Conservation (phyloP, 2,888 invertebrate genomes). For the Fissipunctia ypsillon region DNA sequence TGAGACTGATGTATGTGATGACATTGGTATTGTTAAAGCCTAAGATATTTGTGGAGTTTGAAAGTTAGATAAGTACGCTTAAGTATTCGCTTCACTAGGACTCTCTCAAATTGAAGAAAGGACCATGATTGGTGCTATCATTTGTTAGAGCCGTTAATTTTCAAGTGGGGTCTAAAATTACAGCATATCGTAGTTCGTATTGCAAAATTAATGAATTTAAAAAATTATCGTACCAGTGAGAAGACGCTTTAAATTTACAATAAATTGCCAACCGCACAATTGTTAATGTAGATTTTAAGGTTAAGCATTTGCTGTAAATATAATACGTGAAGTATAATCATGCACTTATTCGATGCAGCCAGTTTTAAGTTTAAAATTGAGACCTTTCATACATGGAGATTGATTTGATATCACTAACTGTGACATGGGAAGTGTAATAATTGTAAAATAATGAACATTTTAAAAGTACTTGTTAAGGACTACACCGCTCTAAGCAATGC, state of each 20-base stretch:
- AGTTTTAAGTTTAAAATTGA: slow-evolving; percentile 57
- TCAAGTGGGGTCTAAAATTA: slow-evolving; percentile 74
- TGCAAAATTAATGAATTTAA: slow-evolving; percentile 74
- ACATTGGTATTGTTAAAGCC: slow-evolving; percentile 73
- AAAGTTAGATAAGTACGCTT: slow-evolving; percentile 74
- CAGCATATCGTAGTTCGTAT: slow-evolving; percentile 82
- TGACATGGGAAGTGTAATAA: slow-evolving; percentile 7
- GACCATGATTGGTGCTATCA: slow-evolving; percentile 68
- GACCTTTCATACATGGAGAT: slow-evolving; percentile 61
- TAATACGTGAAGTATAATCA: slow-evolving; percentile 61
- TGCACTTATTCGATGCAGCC: slow-evolving; percentile 60
- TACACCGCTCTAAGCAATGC: slow-evolving; percentile 50
- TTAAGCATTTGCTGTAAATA: slow-evolving; percentile 70
- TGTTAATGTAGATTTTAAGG: slow-evolving; percentile 72
- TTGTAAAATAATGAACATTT: slow-evolving; percentile 42
- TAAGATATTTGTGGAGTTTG: slow-evolving; percentile 69
- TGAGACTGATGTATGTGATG: slow-evolving; percentile 89
- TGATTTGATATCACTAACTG: slow-evolving; percentile 27
- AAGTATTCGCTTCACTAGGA: slow-evolving; percentile 70
- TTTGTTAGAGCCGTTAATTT: slow-evolving; percentile 70
- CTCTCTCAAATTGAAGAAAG: slow-evolving; percentile 65
- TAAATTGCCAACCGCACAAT: slow-evolving; percentile 84
- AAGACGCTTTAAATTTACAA: slow-evolving; percentile 81
- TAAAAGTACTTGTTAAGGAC: slow-evolving; percentile 40
- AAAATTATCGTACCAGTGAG: slow-evolving; percentile 76